phyloP scores from a whole-genome alignment of 2,113 vertebrate genomes.

The Hyperoodon ampullatus region DNA sequence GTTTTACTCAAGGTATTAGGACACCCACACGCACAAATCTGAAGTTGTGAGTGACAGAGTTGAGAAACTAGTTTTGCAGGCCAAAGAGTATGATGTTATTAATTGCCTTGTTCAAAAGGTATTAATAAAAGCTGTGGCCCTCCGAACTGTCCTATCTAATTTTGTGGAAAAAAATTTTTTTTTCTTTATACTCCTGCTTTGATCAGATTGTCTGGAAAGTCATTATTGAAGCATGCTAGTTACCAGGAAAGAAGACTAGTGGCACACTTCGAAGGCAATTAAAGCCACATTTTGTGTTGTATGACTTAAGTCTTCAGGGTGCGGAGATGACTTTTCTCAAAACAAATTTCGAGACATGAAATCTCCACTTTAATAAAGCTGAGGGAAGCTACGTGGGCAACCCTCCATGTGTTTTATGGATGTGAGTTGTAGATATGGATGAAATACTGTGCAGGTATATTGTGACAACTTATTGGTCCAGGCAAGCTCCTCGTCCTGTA shows the following conservation, averaged over 20 bases:
- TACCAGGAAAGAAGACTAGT: neutral
- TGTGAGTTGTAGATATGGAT: neutral
- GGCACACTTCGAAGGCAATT: neutral
- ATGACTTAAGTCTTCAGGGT: neutral
- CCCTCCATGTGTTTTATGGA: accelerated
- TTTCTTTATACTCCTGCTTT: neutral
- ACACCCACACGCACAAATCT: neutral
- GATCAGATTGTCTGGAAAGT: neutral
- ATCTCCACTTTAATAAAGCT: neutral
- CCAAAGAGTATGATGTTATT: neutral
- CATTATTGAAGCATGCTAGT: neutral
- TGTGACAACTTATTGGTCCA: neutral
- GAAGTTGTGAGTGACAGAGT: neutral
- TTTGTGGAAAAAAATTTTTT: neutral
- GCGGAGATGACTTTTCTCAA: neutral
- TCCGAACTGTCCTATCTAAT: neutral
- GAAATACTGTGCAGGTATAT: neutral
- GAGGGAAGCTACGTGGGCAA: accelerated
- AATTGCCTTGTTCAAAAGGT: neutral
- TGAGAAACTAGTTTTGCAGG: neutral
- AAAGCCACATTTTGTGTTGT: neutral
- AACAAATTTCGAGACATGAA: neutral
- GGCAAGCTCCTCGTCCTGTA: accelerated
- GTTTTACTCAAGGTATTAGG: neutral
- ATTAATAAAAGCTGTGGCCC: neutral